Conservation (phyloP, 2,888 invertebrate species). For the Pachycephus smyrnensis region DNA sequence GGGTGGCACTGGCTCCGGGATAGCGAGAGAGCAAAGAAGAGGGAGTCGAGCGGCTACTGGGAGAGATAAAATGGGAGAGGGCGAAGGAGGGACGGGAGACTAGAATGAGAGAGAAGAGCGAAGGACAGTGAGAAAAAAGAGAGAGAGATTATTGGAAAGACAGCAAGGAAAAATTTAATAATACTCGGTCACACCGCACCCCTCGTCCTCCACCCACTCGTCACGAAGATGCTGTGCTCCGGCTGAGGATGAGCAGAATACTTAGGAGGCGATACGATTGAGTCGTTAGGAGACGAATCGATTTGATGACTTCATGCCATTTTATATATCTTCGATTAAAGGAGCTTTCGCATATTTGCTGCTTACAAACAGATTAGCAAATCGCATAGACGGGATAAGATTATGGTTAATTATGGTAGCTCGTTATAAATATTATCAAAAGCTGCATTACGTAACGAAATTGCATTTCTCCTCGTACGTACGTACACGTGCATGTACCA, state of each 20-base stretch:
- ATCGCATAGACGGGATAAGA: too few relatives aligned
- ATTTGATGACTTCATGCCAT: neutral
- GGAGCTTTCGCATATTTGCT: too few relatives aligned
- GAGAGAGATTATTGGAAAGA: neutral
- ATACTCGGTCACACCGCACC: neutral
- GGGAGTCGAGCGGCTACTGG: neutral
- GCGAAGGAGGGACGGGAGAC: neutral
- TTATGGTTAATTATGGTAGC: too few relatives aligned
- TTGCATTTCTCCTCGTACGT: too few relatives aligned
- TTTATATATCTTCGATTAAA: too few relatives aligned
- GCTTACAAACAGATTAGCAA: too few relatives aligned
- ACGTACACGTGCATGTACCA: too few relatives aligned
- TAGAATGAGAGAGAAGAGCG: neutral
- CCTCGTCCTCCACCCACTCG: neutral
- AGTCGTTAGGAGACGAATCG: neutral
- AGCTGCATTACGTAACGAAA: too few relatives aligned
- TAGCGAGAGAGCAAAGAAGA: conserved; percentile 17
- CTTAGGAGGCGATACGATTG: neutral
- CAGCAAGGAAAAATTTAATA: neutral
- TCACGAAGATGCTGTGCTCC: neutral
- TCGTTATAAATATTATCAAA: too few relatives aligned
- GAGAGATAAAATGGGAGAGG: conserved; percentile 5
- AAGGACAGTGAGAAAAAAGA: neutral
- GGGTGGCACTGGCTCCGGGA: conserved; percentile 14
- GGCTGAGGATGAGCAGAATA: neutral